phyloP scores from a whole-genome alignment of 1,140 invertebrate genomes.

The Hycleus cichorii region DNA sequence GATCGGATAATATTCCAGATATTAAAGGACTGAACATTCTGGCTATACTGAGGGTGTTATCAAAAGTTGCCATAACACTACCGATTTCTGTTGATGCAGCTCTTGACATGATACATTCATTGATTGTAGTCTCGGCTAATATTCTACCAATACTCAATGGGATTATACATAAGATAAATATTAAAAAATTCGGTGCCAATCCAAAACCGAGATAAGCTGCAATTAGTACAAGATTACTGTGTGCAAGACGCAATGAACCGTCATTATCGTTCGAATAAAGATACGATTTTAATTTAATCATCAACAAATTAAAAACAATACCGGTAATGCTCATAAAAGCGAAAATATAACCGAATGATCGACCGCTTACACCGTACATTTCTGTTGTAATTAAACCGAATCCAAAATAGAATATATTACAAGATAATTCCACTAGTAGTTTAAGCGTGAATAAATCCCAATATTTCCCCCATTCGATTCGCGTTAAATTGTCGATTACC shows the following conservation, averaged over 20 bases:
- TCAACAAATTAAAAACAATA: constrained; percentile 5
- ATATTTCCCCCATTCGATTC: neutral
- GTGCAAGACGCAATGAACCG: constrained; percentile 11
- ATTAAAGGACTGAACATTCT: constrained; percentile 14
- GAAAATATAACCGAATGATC: constrained; percentile 12
- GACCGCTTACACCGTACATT: constrained; percentile 11
- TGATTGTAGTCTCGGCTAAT: constrained; percentile 14
- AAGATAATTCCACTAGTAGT: constrained; percentile 8
- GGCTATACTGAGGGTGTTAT: constrained; percentile 7
- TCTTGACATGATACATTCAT: constrained; percentile 8
- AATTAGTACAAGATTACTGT: constrained; percentile 9
- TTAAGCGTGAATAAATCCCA: neutral
- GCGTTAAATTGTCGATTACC: constrained; percentile 3
- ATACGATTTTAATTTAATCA: constrained; percentile 5
- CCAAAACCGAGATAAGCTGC: constrained; percentile 20
- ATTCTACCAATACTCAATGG: constrained; percentile 8
- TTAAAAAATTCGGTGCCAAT: constrained; percentile 3
- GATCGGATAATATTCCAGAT: constrained; percentile 17
- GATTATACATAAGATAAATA: constrained; percentile 9
- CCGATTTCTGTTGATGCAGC: constrained; percentile 15
- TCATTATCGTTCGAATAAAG: constrained; percentile 17
- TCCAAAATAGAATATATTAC: constrained; percentile 17
- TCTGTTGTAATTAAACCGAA: constrained; percentile 5
- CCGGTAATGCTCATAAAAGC: constrained; percentile 4
- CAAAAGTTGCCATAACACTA: constrained; percentile 21